A percentile compares a stretch with the other conserved stretches of the same genome.
phyloP scores from a whole-genome alignment of 2,113 vertebrate species.

The Gobiocypris rarus region DNA sequence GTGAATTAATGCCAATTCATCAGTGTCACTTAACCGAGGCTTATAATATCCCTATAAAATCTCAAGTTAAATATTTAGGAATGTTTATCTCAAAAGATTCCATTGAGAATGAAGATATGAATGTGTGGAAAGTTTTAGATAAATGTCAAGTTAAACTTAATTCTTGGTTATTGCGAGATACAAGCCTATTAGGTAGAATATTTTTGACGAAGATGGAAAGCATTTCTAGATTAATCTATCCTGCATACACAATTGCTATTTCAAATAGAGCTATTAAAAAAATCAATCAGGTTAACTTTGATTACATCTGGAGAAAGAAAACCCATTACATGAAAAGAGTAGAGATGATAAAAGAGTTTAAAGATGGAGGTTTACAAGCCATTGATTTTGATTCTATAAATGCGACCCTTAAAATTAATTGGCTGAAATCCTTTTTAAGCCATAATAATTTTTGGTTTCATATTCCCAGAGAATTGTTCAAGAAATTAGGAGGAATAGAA shows the following conservation, averaged over 20 bases:
- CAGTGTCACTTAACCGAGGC: background rate
- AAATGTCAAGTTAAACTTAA: conserved; percentile 2
- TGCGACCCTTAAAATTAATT: no score
- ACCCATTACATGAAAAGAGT: no score
- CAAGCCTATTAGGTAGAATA: conserved; percentile 43
- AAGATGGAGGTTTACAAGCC: conserved; percentile 11
- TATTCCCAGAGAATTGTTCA: no score
- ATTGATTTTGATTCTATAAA: no score
- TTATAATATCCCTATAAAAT: background rate
- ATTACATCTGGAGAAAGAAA: background rate
- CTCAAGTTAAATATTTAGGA: background rate
- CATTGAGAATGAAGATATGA: background rate
- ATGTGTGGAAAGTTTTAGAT: background rate
- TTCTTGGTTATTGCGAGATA: background rate
- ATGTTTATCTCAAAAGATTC: background rate
- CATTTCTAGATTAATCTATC: background rate
- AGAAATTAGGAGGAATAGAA: no score
- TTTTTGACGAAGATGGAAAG: background rate
- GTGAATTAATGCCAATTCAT: conserved; percentile 12
- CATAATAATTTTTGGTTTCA: no score
- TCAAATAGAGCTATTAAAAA: background rate
- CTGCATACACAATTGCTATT: background rate
- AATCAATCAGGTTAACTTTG: background rate
- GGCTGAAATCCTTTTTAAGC: no score
- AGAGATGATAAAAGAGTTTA: no score